Evolutionary conservation across 2,888 invertebrate species (phyloP), one percentile per base, ranked within the genome.

Genomic region (Parapristionchus giblindavisi): DNA sequence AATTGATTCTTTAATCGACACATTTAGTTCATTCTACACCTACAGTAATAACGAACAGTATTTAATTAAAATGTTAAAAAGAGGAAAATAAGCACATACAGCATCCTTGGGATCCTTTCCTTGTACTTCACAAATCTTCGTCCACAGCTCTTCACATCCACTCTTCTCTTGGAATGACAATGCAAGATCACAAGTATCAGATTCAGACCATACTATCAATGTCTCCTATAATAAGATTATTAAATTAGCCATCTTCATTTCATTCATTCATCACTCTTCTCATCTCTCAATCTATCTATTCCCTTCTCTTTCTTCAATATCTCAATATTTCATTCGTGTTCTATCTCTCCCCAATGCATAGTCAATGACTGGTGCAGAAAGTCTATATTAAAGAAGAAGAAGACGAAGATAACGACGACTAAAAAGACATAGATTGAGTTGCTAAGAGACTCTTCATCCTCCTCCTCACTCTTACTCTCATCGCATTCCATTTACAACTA

Each of bases 81-180:
- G n/a, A n/a, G n/a, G n/a, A n/a, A n/a, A n/a, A n/a, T n/a, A n/a
- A n/a, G n/a, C n/a, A n/a, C n/a, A n/a, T n/a, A n/a, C n/a, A n/a
- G n/a, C n/a, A n/a, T 97, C 96, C 36, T 96, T 95, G 2, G 98
- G 98, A 91, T 99, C 98, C 90, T 96, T 96, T 51, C 98, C 98
- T 92, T 99, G 99, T 52, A 99, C 94, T 92, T 95, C 94, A 90
- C 99, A 99, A 88, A 99, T 99, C 90, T 97, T 97, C 88, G 97
- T 97, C 99, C 99, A 99, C 87, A 99, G 97, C 90, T 99, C 99
- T 92, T 99, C 98, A 91, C 99, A 99, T 88, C 99, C 99, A 79
- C 94, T 94, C 91, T 98, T 98, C 90, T 99, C 99, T 76, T 99
- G 99, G 91, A 99, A 99, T 91, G 98, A 98, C 86, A 99, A 91